Base-by-base conservation (phyloP, 2,888 invertebrate genomes). In the Ennomos erosarius region DNA sequence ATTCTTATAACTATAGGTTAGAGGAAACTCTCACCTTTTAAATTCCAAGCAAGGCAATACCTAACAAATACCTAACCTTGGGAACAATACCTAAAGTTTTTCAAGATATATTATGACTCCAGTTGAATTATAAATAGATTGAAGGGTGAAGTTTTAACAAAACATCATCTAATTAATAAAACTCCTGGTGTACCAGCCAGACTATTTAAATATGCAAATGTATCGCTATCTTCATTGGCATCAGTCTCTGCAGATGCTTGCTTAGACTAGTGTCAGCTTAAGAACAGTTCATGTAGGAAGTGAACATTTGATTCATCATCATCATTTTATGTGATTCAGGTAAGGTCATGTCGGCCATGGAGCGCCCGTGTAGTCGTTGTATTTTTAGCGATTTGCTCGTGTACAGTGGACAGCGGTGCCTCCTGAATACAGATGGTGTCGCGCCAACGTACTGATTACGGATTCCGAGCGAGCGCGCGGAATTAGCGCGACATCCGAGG, bases 381-480 rank as follows among this genome's bases (percentile, higher is more conserved):
- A 90, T 90, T 90, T 91, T 90, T 90, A 90, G 89, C 88, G 87
- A 83, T 88, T 87, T 85, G 82, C 80, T 83, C 81, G 78, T 78
- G 75, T 73, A 74, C 72, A 75, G 69, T 69, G 59, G 69, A 58
- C 69, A 55, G 13, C 33, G 46, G 68, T 79, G 84, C 76, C 68
- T 65, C 62, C 74, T 71, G 90, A 85, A 90, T 90, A 90, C 89
- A 87, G 90, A 90, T 90, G 72, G 74, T 67, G 64, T 70, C 45
- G 43, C 40, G 10, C 42, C 50, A 33, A 10, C 64, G 66, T 72
- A 69, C 62, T 75, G 76, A 89, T 90, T 90, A 90, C 74, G 76
- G 68, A 91, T 90, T 88, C 91, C 70, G 75, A 65, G 72, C 81
- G 81, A 71, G 85, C 83, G 89, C 75, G 71, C 91, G 90, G 90